Evolutionary conservation across 2,113 vertebrate species (phyloP).

Genomic region (Nyctibius bracteatus): DNA sequence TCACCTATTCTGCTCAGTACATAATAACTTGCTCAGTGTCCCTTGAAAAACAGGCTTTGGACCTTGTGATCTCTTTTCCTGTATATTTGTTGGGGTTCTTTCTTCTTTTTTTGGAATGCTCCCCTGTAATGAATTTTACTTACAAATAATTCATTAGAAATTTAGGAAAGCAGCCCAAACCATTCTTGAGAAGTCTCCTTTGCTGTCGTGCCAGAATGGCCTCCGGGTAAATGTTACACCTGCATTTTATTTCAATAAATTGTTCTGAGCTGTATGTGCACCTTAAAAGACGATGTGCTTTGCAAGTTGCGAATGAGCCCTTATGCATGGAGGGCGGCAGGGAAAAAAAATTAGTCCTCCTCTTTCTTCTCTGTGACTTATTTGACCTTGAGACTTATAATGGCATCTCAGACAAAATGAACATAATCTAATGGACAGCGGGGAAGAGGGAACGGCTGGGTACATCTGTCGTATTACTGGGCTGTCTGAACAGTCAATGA

Average conservation of each 20-base stretch:
- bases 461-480: conserved; percentile 87
- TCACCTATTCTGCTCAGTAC: background rate
- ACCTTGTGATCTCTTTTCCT: background rate
- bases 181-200: conserved; percentile 23
- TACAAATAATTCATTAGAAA: conserved; percentile 60
- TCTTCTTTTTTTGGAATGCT: background rate
- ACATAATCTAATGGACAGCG: conserved; percentile 84
- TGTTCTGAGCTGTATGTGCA: conserved; percentile 6
- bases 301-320: conserved; percentile 51
- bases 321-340: conserved; percentile 49
- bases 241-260: conserved; percentile 77
- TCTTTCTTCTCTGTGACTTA: conserved; percentile 74
- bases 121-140: background rate
- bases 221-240: conserved; percentile 64
- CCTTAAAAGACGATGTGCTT: conserved; percentile 43
- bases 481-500: conserved; percentile 88
- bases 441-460: conserved; percentile 83
- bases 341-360: conserved; percentile 70
- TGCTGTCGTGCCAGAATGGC: conserved; percentile 38
- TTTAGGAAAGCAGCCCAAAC: conserved; percentile 55
- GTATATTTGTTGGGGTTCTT: accelerated
- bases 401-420: conserved; percentile 84
- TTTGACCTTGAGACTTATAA: conserved; percentile 86
- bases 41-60: background rate
- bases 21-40: background rate